phyloP scores from a whole-genome alignment of 2,888 invertebrate genomes.

The Gisinianus flammeolus region DNA sequence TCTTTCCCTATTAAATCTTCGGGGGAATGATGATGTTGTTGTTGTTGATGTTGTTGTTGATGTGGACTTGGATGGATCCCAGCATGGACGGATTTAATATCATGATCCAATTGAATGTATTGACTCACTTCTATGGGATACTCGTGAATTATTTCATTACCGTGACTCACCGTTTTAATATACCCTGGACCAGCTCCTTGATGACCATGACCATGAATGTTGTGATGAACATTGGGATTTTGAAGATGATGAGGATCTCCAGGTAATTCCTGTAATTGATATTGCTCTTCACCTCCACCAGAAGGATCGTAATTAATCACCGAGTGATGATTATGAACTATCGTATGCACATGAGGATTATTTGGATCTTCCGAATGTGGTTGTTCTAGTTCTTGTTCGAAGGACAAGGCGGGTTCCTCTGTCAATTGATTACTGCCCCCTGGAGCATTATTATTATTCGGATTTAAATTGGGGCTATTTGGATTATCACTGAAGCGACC shows the following conservation, averaged over 20 bases:
- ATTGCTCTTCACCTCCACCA: neutral
- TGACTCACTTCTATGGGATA: constrained; percentile 26
- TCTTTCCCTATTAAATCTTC: neutral
- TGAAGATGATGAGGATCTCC: neutral
- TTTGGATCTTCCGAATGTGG: neutral
- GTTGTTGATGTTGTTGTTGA: neutral
- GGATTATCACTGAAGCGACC: constrained; percentile 36
- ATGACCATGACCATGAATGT: neutral
- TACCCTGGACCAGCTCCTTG: neutral
- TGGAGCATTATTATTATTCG: neutral
- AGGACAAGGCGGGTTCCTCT: neutral
- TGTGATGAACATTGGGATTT: neutral
- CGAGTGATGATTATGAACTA: neutral
- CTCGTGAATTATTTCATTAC: constrained; percentile 9
- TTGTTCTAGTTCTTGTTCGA: neutral
- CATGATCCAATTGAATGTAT: constrained; percentile 8
- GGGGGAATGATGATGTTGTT: neutral
- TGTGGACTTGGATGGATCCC: neutral
- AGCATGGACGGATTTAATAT: constrained; percentile 1
- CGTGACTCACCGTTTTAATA: neutral
- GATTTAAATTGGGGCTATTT: neutral
- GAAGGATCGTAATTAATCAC: neutral
- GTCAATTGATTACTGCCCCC: neutral
- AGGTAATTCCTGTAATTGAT: neutral
- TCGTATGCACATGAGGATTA: neutral